Evolutionary conservation across 2,888 invertebrate species (phyloP).

Genomic region (Caenorhabditis virilis): DNA sequence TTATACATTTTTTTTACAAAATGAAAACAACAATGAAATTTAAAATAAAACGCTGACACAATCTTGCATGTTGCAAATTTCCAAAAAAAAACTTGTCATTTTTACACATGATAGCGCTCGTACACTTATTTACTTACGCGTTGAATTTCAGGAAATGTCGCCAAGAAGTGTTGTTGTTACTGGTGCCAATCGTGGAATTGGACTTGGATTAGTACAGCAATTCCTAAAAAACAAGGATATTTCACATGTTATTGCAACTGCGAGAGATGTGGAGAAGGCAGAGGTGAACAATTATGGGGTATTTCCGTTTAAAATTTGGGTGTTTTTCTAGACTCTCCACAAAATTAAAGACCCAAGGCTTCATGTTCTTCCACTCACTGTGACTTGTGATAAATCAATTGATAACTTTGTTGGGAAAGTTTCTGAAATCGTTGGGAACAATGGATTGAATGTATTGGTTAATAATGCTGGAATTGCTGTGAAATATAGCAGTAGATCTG

Average conservation of each 20-base stretch:
- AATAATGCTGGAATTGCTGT: constrained; percentile 24
- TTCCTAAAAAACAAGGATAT: constrained; percentile 72
- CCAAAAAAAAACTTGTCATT: too few species aligned
- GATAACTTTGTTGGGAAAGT: constrained; percentile 19
- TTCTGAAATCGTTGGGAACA: constrained; percentile 26
- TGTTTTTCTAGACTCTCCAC: too few species aligned
- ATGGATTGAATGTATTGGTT: constrained; percentile 34
- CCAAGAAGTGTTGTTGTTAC: constrained; percentile 79
- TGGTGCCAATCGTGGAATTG: constrained; percentile 87
- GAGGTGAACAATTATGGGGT: too few species aligned
- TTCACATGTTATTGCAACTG: constrained; percentile 81
- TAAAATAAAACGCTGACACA: too few species aligned
- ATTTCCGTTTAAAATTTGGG: too few species aligned
- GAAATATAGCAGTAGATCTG: not conserved
- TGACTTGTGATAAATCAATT: constrained; percentile 28
- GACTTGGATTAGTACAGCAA: constrained; percentile 82
- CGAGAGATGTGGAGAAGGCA: constrained; percentile 76
- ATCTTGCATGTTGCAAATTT: too few species aligned
- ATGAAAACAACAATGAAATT: too few species aligned
- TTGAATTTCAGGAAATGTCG: too few species aligned
- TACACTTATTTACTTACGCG: too few species aligned
- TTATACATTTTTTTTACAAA: too few species aligned
- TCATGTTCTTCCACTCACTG: constrained; percentile 4
- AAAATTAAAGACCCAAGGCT: not conserved
- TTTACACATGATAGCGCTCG: too few species aligned